Base-by-base conservation (phyloP, 2,797 vertebrate species). In the Merluccius polli region DNA sequence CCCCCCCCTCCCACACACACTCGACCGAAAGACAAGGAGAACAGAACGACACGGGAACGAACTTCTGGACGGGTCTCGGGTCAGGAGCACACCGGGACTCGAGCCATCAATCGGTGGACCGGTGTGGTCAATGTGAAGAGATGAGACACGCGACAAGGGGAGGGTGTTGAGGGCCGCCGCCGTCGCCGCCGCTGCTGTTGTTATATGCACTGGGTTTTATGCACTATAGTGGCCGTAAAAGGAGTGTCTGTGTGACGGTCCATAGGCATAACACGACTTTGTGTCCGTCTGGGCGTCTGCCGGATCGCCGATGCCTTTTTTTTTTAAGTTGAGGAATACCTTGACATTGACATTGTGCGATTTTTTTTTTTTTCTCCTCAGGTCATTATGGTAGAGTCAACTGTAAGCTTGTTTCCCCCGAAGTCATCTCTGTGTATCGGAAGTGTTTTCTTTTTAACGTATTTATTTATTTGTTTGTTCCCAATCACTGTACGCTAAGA, bases 211-310 rank as follows among this genome's bases (percentile, higher is more conserved):
- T 90, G 77, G 79, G 75, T 82, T 24, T 78, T 76, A 87, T 86
- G 90, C 87, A 88, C 89, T 87, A 79, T 84, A 82, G 87, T 85
- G 84, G 79, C 87, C 82, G 81, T 74, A 87, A 73, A 71, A 87
- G 73, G n/a, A n/a, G 72, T 79, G 76, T 35, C 36, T 48, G 70
- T 48, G 70, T 76, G 83, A 83, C 73, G 80, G 78, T 69, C 24
- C 73, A 15, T 70, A 36, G 48, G 70, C 30, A 33, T 52, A 18
- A 52, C 31, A 33, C 63, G 72, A 78, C 72, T 33, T 30, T 80
- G 36, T 27, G n/a, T 78, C 65, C 52, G 72, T 52, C 32, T 73
- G 21, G 21, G 73, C 74, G 76, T 76, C 30, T n/a, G 75, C 30
- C 67, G 73, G 77, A 73, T 75, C 36, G n/a, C 52, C 52, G 24